Evolutionary conservation across 2,113 vertebrate species (phyloP), one percentile per base, ranked within the genome.

Genomic region (Lutjanus erythropterus): DNA sequence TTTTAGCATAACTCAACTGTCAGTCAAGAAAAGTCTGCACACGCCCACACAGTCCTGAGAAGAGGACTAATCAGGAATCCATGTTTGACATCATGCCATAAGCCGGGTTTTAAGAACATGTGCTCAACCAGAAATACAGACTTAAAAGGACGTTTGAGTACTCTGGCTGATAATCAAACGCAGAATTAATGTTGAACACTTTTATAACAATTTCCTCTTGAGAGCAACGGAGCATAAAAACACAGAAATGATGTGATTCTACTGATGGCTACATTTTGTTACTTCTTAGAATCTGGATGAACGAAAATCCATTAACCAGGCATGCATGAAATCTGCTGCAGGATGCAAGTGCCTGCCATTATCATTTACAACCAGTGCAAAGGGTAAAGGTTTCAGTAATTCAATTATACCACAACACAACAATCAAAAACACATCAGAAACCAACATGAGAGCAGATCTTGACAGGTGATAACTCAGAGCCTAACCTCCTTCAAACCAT

Each of bases 371-470:
- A 70, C 23, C 19, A 16, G 53, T 42, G 25, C 59, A 60, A 75
- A 59, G 56, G 70, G 21, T 49, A 79, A 53, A 33, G 49, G 58
- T 76, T 47, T 47, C 69, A 52, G 46, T 69, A 47, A 84, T 73
- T 74, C 27, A 86, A 35, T 74, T 77, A 58, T 4, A 39, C 9
- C 60, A 25, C 68, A 72, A 11, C 33, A 71, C 33, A 69, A 46
- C 56, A 35, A 27, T 70, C 16, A 33, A 62, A 58, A 9, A 31
- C 23, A 39, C 59, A 68, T 71, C 70, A 65, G 60, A 75, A 80
- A 66, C 44, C 3, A 14, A 67, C 53, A 65, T 1, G 2, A n/a
- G 70, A 60, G 41, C 18, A 4, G 21, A 42, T 59, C 39, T n/a
- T 16, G 64, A 60, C 27, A 52, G 27, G 72, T 6, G 18, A 74